phyloP scores from a whole-genome alignment of 37 sponge, comb jelly and placozoan species.

The Spongilla lacustris region DNA sequence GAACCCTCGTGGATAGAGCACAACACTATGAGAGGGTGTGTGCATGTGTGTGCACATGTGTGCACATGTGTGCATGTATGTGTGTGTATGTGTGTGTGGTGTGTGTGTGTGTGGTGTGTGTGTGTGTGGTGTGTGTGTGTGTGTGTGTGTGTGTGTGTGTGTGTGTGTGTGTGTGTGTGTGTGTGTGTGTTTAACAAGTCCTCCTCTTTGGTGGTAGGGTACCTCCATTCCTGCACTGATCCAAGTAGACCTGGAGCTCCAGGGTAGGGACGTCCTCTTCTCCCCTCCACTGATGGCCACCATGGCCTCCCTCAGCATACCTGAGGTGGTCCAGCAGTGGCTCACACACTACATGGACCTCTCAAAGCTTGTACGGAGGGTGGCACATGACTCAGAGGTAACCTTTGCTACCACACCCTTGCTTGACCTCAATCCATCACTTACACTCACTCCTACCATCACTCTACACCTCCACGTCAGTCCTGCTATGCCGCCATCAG shows the following conservation, averaged over 20 bases:
- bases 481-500: constrained; percentile 17
- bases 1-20: constrained; percentile 51
- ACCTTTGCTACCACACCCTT: too few relatives aligned
- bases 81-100: too few relatives aligned
- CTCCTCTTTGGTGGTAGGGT: constrained; percentile 35
- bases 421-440: too few relatives aligned
- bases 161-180: background rate
- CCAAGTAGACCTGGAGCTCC: constrained; percentile 62
- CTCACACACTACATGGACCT: constrained; percentile 35
- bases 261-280: constrained; percentile 53
- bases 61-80: too few relatives aligned
- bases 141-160: background rate
- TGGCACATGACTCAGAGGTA: background rate
- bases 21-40: constrained; percentile 67
- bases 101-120: too few relatives aligned
- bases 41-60: too few relatives aligned
- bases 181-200: background rate
- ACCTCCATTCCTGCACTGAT: constrained; percentile 65
- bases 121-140: background rate
- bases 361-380: constrained; percentile 24
- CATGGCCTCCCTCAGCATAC: constrained; percentile 46
- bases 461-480: background rate
- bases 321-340: constrained; percentile 56
- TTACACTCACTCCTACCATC: too few relatives aligned
- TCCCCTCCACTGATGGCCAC: constrained; percentile 57